A percentile compares a stretch with the other conserved stretches of the same genome.
Conservation (phyloP, 2,888 invertebrate genomes). For the Cantharis rufa region DNA sequence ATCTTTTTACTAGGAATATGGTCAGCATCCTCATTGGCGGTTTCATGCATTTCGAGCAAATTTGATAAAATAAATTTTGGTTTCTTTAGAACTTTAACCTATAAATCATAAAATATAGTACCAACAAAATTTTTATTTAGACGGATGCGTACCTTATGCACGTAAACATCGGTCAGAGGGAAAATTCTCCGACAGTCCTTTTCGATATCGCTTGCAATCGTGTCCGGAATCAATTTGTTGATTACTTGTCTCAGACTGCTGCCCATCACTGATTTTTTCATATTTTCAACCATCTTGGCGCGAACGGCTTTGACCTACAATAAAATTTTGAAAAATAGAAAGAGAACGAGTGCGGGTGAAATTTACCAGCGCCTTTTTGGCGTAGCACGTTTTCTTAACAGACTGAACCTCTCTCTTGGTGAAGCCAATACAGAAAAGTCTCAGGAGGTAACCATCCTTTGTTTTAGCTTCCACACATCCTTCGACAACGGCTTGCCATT, state of each 20-base stretch:
- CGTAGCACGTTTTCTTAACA: conserved; percentile 97
- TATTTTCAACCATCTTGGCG: conserved; percentile 97
- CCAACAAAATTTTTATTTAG: neutral
- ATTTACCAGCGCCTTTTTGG: conserved; percentile 92
- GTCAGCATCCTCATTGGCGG: conserved; percentile 68
- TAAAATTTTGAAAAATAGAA: conserved; percentile 2
- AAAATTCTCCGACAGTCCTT: conserved; percentile 96
- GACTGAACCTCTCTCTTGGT: conserved; percentile 95
- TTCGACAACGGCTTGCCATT: conserved; percentile 98
- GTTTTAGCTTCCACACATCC: conserved; percentile 98
- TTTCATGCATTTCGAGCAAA: conserved; percentile 93
- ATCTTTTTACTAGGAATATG: conserved; percentile 59
- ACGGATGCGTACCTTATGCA: conserved; percentile 77
- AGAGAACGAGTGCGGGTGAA: neutral
- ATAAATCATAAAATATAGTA: conserved; percentile 35
- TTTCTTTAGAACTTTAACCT: conserved; percentile 98
- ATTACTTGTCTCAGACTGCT: conserved; percentile 95
- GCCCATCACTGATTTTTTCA: conserved; percentile 85
- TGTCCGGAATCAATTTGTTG: conserved; percentile 95
- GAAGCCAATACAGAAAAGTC: conserved; percentile 99
- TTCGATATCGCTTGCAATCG: conserved; percentile 98
- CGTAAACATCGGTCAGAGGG: conserved; percentile 98
- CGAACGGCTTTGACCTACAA: conserved; percentile 83
- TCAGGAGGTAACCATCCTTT: conserved; percentile 92
- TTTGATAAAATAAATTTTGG: conserved; percentile 97